Conservation (phyloP, 1,140 invertebrate species). For the Atta cephalotes region DNA sequence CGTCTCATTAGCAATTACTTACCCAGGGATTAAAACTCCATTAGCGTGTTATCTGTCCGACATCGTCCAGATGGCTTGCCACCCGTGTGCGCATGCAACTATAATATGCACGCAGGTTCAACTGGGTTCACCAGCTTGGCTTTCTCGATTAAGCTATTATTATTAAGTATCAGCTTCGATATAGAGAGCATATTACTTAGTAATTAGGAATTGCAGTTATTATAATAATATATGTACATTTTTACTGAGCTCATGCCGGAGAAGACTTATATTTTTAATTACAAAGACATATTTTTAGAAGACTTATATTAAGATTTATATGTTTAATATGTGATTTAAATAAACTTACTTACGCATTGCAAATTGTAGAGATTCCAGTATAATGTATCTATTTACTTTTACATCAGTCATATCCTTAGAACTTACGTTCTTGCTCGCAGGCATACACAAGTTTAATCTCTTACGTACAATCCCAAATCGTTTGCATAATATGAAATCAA, state of each 20-base stretch:
- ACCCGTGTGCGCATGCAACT: conserved; percentile 22
- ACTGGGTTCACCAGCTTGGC: not conserved
- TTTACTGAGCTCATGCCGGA: not conserved
- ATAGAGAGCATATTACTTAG: not conserved
- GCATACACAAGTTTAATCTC: conserved; percentile 9
- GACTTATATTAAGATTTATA: too few relatives aligned
- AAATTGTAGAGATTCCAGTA: conserved; percentile 1
- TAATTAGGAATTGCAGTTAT: not conserved
- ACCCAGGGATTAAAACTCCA: conserved; percentile 75
- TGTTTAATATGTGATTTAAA: not conserved
- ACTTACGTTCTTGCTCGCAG: conserved; percentile 26
- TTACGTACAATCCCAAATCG: conserved; percentile 4
- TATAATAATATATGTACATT: not conserved
- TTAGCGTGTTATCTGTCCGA: conserved; percentile 74
- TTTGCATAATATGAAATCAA: conserved; percentile 38
- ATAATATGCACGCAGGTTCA: conserved; percentile 21
- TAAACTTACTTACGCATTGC: conserved; percentile 7
- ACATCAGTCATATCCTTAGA: conserved; percentile 25
- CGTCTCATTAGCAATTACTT: conserved; percentile 75
- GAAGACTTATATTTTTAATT: too few relatives aligned
- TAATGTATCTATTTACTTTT: conserved; percentile 51
- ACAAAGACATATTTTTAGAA: too few relatives aligned
- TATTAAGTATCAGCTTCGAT: too few relatives aligned
- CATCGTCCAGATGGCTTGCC: conserved; percentile 36
- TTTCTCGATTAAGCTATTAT: too few relatives aligned